Evolutionary conservation across 2,113 vertebrate species (phyloP).

Genomic region (Lophius piscatorius): DNA sequence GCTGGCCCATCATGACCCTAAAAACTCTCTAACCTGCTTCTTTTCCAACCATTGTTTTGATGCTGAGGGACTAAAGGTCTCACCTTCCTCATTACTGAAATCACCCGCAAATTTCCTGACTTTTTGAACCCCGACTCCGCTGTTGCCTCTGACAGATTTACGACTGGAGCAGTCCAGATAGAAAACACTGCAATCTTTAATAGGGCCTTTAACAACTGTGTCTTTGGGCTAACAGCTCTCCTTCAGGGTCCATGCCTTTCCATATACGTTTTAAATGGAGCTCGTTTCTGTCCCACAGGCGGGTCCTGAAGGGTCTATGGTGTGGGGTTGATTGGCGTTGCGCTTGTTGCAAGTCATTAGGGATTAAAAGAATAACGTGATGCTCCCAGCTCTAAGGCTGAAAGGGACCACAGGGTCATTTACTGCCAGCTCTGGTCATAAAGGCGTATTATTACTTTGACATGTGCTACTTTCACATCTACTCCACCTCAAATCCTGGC

Average conservation of each 20-base stretch:
- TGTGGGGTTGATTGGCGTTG: conserved; percentile 43
- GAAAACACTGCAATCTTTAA: conserved; percentile 44
- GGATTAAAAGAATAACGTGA: conserved; percentile 33
- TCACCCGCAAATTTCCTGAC: conserved; percentile 68
- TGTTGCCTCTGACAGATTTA: conserved; percentile 65
- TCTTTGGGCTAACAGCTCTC: conserved; percentile 41
- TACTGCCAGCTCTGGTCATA: conserved; percentile 28
- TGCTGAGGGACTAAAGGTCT: conserved; percentile 29
- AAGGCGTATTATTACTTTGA: conserved; percentile 24
- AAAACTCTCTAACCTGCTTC: not conserved
- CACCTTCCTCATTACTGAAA: conserved; percentile 39
- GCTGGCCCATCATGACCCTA: conserved; percentile 11
- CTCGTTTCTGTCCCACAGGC: conserved; percentile 58
- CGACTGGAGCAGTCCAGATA: conserved; percentile 25
- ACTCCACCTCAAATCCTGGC: not conserved
- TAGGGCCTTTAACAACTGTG: conserved; percentile 38
- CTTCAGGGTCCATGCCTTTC: conserved; percentile 42
- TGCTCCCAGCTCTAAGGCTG: conserved; percentile 34
- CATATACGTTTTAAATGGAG: conserved; percentile 61
- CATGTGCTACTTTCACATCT: conserved; percentile 9
- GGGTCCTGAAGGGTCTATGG: conserved; percentile 24
- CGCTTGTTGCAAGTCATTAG: conserved; percentile 51
- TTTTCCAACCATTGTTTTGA: conserved; percentile 47
- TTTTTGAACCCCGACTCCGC: conserved; percentile 50
- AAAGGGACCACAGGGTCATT: conserved; percentile 41